Percentiles rank a stretch among this genome's conserved stretches.
Conservation (phyloP, 2,888 invertebrate genomes). For the Ashinkailepas kermadecensis region DNA sequence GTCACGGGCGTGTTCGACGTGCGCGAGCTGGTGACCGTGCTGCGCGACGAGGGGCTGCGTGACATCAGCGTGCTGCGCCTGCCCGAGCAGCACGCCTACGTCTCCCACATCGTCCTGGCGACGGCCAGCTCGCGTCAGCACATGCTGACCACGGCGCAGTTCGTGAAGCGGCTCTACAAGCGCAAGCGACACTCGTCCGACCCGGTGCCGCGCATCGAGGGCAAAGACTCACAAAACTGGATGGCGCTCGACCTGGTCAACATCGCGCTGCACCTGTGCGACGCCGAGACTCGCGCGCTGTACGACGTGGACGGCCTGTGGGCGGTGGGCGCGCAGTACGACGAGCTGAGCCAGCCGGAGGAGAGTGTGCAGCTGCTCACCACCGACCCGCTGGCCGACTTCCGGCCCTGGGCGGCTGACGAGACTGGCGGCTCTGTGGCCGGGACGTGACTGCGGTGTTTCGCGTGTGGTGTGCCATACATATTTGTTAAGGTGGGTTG, state of each 20-base stretch:
- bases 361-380: not conserved
- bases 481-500: no score
- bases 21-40: constrained; percentile 1
- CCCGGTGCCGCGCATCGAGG: constrained; percentile 65
- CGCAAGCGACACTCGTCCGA: constrained; percentile 45
- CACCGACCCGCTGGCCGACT: not conserved
- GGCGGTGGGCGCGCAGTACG: not conserved
- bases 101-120: not conserved
- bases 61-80: not conserved
- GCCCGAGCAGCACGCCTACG: constrained; percentile 5
- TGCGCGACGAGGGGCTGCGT: not conserved
- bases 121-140: not conserved
- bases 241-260: constrained; percentile 72
- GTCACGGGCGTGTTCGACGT: not conserved
- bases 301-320: not conserved
- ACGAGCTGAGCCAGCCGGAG: not conserved
- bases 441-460: no score
- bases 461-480: no score
- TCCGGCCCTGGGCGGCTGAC: not conserved
- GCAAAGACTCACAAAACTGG: constrained; percentile 69
- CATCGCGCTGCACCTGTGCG: constrained; percentile 1
- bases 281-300: not conserved
- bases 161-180: not conserved
- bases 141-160: constrained; percentile 2
- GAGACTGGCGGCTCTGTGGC: no score